Percentiles rank a stretch among this genome's conserved stretches.
These are phyloP conservation scores for Melanaphis sacchari DNA, from an alignment of 1,140 invertebrate genomes.

Conservation along the genomic window DNA sequence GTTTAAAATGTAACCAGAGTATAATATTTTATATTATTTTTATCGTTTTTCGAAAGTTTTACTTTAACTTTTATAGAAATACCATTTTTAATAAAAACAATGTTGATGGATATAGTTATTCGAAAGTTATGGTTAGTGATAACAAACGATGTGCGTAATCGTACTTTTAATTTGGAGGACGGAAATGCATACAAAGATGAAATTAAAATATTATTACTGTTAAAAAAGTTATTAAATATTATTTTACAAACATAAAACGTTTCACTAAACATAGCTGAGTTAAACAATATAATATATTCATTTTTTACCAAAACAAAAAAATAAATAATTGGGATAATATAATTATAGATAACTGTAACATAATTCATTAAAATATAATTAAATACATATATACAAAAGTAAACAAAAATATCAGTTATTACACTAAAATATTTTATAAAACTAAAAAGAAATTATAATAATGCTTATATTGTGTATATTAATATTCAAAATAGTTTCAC, in stretches of 20 bases:
- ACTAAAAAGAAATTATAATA: neutral
- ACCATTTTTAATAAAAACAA: slow-evolving; percentile 2
- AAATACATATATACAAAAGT: neutral
- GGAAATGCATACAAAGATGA: neutral
- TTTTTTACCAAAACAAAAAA: neutral
- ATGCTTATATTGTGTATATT: neutral
- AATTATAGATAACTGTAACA: neutral
- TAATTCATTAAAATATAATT: neutral
- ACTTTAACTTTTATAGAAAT: neutral
- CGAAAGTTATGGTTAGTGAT: neutral
- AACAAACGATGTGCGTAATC: neutral
- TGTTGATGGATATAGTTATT: slow-evolving; percentile 6
- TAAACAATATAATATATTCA: neutral
- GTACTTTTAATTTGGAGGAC: neutral
- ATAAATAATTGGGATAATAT: neutral
- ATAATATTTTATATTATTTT: neutral
- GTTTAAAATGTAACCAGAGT: neutral
- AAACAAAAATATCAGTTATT: neutral
- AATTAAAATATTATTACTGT: neutral
- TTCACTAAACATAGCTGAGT: neutral
- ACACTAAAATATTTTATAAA: neutral
- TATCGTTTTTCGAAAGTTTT: neutral
- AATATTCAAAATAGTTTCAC: neutral
- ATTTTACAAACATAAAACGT: neutral
- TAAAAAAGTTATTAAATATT: neutral